phyloP scores from a whole-genome alignment of 1,140 invertebrate genomes.

The Brachionus manjavacas region DNA sequence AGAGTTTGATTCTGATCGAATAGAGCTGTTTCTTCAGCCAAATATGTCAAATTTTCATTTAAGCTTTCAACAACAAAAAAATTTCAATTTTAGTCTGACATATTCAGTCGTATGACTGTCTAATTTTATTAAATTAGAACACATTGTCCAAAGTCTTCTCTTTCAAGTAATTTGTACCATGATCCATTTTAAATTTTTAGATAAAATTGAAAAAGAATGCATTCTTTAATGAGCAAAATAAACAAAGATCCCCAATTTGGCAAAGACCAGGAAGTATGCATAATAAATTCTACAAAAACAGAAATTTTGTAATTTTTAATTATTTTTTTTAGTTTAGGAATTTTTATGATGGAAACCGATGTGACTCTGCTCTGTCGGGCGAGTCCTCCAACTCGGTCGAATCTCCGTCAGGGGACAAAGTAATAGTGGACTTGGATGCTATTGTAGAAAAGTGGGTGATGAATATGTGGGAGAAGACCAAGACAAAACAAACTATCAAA shows the following conservation, averaged over 20 bases:
- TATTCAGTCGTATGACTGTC: too few species aligned
- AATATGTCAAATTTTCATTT: too few species aligned
- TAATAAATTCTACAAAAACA: not conserved
- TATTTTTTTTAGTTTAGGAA: too few species aligned
- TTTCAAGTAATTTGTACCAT: too few species aligned
- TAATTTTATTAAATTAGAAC: too few species aligned
- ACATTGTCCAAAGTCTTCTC: too few species aligned
- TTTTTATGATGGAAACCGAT: too few species aligned
- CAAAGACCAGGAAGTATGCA: not conserved
- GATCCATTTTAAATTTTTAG: not conserved
- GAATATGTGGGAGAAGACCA: constrained; percentile 38
- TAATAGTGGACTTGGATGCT: constrained; percentile 30
- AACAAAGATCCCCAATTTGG: constrained; percentile 30
- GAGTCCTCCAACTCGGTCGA: not conserved
- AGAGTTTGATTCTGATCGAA: too few species aligned
- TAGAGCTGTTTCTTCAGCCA: too few species aligned
- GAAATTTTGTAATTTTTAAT: too few species aligned
- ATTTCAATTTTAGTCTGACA: too few species aligned
- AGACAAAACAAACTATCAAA: constrained; percentile 46
- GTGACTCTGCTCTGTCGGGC: not conserved
- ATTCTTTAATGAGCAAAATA: constrained; percentile 31
- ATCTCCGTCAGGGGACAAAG: not conserved
- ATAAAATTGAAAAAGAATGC: not conserved
- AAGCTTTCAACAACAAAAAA: too few species aligned
- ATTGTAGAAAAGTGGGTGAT: constrained; percentile 42